Evolutionary conservation across 1,140 invertebrate species (phyloP).

Genomic region (Tetranychus cinnabarinus): DNA sequence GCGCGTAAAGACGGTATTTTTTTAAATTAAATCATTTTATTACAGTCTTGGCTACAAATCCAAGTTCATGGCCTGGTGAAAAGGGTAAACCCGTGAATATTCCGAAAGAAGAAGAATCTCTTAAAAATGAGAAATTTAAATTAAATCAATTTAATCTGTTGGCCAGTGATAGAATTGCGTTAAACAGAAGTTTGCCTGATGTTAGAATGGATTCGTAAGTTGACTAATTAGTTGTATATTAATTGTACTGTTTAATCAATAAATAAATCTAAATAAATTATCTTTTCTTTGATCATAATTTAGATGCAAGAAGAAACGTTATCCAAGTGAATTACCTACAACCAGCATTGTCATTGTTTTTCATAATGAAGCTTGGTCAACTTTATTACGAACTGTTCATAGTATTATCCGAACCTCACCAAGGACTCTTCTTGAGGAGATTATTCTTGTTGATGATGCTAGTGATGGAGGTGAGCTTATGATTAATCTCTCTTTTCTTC

Average conservation of each 20-base stretch:
- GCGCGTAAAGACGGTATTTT: too few species aligned
- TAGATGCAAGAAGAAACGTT: slow-evolving; percentile 14
- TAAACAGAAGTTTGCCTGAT: slow-evolving; percentile 85
- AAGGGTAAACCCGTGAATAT: slow-evolving; percentile 67
- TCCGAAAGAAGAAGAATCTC: slow-evolving; percentile 48
- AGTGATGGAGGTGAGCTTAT: slow-evolving; percentile 21
- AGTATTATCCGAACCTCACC: slow-evolving; percentile 27
- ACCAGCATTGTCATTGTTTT: slow-evolving; percentile 28
- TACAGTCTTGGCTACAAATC: slow-evolving; percentile 8
- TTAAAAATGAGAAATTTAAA: slow-evolving; percentile 85
- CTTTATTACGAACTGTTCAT: slow-evolving; percentile 24
- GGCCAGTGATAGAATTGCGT: slow-evolving; percentile 87
- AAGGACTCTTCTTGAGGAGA: slow-evolving; percentile 20
- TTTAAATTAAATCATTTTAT: too few species aligned
- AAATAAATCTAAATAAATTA: too few species aligned
- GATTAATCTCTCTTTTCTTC: slow-evolving; percentile 13
- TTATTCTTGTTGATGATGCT: slow-evolving; percentile 29
- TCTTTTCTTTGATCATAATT: background rate
- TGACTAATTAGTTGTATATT: background rate
- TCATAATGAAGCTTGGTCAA: slow-evolving; percentile 29
- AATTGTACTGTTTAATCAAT: too few species aligned
- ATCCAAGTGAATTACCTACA: slow-evolving; percentile 12
- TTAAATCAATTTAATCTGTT: slow-evolving; percentile 90
- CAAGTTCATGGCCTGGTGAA: slow-evolving; percentile 49
- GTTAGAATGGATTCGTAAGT: slow-evolving; percentile 69